A percentile compares a stretch with the other conserved stretches of the same genome.
These are phyloP conservation scores for Elymnias hypermnestra DNA, from an alignment of 1,140 invertebrate genomes.

Conservation along the genomic window DNA sequence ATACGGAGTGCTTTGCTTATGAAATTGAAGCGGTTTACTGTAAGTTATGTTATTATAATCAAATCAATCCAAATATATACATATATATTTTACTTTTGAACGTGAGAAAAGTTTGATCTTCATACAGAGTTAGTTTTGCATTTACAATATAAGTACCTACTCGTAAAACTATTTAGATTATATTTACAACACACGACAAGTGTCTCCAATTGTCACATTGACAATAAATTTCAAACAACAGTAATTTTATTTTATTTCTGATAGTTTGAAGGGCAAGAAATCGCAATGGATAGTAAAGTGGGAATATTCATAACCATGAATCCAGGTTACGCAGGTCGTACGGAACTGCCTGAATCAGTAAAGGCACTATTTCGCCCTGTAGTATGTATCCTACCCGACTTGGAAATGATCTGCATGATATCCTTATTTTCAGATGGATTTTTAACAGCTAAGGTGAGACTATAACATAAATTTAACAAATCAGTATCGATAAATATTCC, in stretches of 20 bases:
- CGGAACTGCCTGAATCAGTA: constrained; percentile 92
- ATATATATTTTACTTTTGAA: no score
- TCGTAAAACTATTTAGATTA: no score
- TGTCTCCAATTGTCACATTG: no score
- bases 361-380: constrained; percentile 94
- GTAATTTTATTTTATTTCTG: no score
- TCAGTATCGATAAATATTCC: no score
- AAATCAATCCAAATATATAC: no score
- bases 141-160: no score
- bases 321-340: constrained; percentile 92
- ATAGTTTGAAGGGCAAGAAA: constrained; percentile 91
- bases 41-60: constrained; percentile 40
- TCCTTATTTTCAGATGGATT: constrained; percentile 95
- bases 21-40: constrained; percentile 84
- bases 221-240: no score
- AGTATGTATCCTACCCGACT: constrained; percentile 91
- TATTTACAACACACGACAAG: no score
- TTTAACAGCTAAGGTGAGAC: constrained; percentile 84
- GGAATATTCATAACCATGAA: constrained; percentile 97
- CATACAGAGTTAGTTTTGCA: no score
- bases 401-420: constrained; percentile 93
- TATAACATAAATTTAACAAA: no score
- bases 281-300: constrained; percentile 87
- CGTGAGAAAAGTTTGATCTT: no score
- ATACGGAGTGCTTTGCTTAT: constrained; percentile 88